Evolutionary conservation across 1,140 invertebrate species (phyloP).

Genomic region (Patella vulgata): DNA sequence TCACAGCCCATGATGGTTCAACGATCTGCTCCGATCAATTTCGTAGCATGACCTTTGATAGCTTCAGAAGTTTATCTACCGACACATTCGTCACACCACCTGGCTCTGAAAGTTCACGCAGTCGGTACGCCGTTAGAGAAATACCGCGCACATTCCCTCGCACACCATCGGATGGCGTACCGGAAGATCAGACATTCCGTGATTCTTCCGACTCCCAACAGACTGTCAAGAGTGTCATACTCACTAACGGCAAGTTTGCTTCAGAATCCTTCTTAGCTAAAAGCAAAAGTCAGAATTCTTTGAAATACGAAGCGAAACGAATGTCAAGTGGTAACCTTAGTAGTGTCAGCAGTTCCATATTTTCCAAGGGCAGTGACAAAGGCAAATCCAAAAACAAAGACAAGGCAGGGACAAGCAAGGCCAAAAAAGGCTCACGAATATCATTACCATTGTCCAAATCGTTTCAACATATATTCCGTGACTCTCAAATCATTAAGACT

Average conservation of each 20-base stretch:
- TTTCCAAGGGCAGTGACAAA: no score
- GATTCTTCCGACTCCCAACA: conserved; percentile 12
- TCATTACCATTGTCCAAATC: no score
- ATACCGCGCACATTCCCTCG: neutral
- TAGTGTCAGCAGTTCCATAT: no score
- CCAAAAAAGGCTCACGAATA: no score
- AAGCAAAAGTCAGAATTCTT: no score
- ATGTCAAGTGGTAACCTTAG: no score
- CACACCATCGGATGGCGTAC: neutral
- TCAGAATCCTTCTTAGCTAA: neutral
- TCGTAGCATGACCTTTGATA: conserved; percentile 8
- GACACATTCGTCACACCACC: conserved; percentile 11
- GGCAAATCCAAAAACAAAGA: no score
- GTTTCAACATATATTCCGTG: neutral
- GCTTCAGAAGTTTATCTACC: conserved; percentile 13
- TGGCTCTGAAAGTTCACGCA: conserved; percentile 7
- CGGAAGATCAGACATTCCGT: conserved; percentile 6
- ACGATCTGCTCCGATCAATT: neutral
- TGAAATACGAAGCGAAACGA: no score
- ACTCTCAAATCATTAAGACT: conserved; percentile 4
- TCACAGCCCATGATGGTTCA: conserved; percentile 5
- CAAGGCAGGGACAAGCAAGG: no score
- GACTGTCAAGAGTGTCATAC: conserved; percentile 7
- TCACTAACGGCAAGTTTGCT: conserved; percentile 6
- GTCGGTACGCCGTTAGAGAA: conserved; percentile 10